Conservation (phyloP, 2,113 vertebrate genomes). For the Melanocharis versteri region DNA sequence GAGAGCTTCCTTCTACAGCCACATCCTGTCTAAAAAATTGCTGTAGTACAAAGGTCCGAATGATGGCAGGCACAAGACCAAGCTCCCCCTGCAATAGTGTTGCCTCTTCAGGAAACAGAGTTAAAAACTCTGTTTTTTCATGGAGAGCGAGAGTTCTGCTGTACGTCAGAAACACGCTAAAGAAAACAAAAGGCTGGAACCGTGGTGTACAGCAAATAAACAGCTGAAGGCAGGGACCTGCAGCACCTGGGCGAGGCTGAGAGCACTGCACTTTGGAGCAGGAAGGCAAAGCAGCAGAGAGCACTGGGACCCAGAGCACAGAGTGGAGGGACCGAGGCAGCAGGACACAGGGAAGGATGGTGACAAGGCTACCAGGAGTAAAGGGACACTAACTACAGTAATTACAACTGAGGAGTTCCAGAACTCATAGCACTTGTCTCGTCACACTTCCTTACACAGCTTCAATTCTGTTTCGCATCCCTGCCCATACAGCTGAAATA, state of each 20-base stretch:
- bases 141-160: not conserved
- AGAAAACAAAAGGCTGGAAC: not conserved
- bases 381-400: not conserved
- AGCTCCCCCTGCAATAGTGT: accelerated
- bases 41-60: not conserved
- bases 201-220: not conserved
- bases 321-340: not conserved
- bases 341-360: not conserved
- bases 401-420: not conserved
- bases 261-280: no score
- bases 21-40: not conserved
- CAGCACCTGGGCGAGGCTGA: no score
- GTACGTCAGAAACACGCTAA: accelerated
- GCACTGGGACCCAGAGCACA: not conserved
- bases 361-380: not conserved
- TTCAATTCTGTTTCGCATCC: not conserved
- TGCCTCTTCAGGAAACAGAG: not conserved
- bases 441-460: not conserved
- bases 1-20: not conserved
- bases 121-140: not conserved
- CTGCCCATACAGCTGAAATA: not conserved
- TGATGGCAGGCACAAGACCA: not conserved
- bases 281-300: not conserved
- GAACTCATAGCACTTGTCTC: not conserved
- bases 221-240: not conserved